These are phyloP conservation scores for Aphis craccivora DNA, from an alignment of 1,140 invertebrate species.

Conservation along the genomic window DNA sequence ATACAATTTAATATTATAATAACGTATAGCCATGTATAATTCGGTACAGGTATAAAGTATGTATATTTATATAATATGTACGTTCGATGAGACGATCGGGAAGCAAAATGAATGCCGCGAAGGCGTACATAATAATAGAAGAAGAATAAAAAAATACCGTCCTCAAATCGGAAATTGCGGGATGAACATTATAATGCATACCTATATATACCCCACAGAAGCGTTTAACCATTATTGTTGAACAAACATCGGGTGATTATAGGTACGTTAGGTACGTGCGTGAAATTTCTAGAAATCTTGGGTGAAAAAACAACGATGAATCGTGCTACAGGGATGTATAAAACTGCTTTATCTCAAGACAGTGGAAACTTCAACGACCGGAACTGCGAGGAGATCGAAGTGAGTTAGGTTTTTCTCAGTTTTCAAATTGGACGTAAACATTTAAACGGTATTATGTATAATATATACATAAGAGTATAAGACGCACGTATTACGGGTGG, in stretches of 20 bases:
- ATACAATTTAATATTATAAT: not conserved
- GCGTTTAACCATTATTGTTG: slow-evolving; percentile 10
- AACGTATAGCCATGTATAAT: slow-evolving; percentile 5
- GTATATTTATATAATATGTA: not conserved
- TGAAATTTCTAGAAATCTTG: not conserved
- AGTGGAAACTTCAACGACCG: slow-evolving; percentile 23
- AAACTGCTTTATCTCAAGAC: not conserved
- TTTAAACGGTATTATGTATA: not conserved
- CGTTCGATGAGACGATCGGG: not conserved
- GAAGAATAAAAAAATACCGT: not conserved
- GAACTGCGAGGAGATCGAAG: not conserved
- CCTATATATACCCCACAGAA: not conserved
- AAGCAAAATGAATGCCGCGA: not conserved
- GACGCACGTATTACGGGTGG: not conserved
- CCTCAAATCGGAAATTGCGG: slow-evolving; percentile 35
- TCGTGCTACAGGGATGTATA: not conserved
- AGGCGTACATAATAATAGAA: not conserved
- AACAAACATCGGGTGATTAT: not conserved
- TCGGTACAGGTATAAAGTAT: not conserved
- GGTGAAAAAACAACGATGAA: not conserved
- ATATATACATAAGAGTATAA: too few relatives aligned
- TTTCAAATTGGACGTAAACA: not conserved
- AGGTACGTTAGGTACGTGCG: slow-evolving; percentile 47
- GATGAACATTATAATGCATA: not conserved
- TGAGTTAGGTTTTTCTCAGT: not conserved